Percentiles rank a stretch among this genome's conserved stretches.
These are phyloP conservation scores for Onychomys torridus DNA, from an alignment of 2,797 vertebrate species.

Conservation along the genomic window DNA sequence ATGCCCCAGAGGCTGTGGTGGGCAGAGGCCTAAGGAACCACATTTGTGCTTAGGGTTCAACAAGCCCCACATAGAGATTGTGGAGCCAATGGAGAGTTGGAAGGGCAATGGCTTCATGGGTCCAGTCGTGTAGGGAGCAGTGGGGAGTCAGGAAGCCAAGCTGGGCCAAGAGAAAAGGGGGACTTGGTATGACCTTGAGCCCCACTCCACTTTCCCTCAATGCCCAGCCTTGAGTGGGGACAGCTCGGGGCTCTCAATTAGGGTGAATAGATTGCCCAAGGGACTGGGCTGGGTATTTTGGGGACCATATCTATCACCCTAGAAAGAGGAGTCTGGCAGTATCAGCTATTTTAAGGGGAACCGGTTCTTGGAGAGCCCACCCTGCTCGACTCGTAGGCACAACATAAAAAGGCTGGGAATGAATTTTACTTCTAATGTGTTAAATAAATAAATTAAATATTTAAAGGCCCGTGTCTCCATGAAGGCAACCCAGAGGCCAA, in stretches of 20 bases:
- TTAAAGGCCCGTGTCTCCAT: conserved; percentile 63
- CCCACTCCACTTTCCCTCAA: neutral
- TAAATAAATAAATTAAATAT: conserved; percentile 84
- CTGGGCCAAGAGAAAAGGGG: neutral
- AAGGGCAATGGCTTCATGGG: neutral
- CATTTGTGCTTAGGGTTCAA: conserved; percentile 65
- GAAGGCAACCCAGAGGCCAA: conserved; percentile 39
- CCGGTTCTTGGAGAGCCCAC: neutral
- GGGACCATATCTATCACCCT: neutral
- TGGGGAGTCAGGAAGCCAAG: neutral
- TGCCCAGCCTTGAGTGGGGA: neutral
- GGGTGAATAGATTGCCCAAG: neutral
- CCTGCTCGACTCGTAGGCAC: conserved; percentile 6
- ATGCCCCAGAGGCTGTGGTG: conserved; percentile 2
- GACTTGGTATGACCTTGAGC: neutral
- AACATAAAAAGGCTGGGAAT: conserved; percentile 8
- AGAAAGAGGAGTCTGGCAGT: neutral
- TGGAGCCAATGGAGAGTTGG: neutral
- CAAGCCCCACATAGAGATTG: neutral
- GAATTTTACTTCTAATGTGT: conserved; percentile 45
- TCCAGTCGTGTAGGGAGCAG: neutral
- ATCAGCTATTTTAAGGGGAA: neutral
- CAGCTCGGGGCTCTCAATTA: neutral
- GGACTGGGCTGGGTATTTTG: neutral
- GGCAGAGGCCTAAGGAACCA: conserved; percentile 37